Evolutionary conservation across 92 coral and sea anemone species (phyloP), one percentile per base, ranked within the genome.

Genomic region (Ricordea florida): DNA sequence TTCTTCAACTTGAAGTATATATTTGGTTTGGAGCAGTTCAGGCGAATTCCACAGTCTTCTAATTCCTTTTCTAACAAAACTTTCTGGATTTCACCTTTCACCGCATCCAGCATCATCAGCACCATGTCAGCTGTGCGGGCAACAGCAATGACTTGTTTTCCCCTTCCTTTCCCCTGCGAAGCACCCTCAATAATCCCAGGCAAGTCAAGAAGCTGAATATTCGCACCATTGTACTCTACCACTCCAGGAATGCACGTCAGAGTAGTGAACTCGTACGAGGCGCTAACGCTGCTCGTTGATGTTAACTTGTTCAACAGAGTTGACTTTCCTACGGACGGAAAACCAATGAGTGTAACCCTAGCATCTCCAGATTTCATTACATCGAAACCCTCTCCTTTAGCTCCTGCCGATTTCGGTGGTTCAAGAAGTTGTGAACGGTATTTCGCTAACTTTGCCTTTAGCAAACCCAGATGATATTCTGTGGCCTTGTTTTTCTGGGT

Each of bases 351-450:
- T 4, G 99, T 97, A 4, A 92, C 97, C 59, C 99, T 73, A 27
- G 99, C 99, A 86, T 96, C 99, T 14, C 99, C 99, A 23, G 99
- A 96, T 83, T 96, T 96, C 99, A 96, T 96, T 3, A 96, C 99
- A 92, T 96, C 99, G 40, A 96, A 96, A 0, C 99, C 99, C 70
- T 96, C 99, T 26, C 99, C 99, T 60, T 93, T 79, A n/a, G 89
- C 91, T n/a, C 91, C 85, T 11, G 93, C 78, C 4, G 96, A 85
- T 29, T 87, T 88, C 27, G 98, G 86, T 36, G 81, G 90, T 51
- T 96, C 99, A 11, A 96, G 87, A 8, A 96, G 88, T 65, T 96
- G 99, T 4, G 97, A 86, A 6, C 99, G 92, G 60, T 96, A 96
- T 60, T 92, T 96, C 7, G 99, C 99, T 55, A 96, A 62, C 48